A percentile compares a stretch with the other conserved stretches of the same genome.
phyloP scores from a whole-genome alignment of 2,797 vertebrate genomes.

The Melanogrammus aeglefinus region DNA sequence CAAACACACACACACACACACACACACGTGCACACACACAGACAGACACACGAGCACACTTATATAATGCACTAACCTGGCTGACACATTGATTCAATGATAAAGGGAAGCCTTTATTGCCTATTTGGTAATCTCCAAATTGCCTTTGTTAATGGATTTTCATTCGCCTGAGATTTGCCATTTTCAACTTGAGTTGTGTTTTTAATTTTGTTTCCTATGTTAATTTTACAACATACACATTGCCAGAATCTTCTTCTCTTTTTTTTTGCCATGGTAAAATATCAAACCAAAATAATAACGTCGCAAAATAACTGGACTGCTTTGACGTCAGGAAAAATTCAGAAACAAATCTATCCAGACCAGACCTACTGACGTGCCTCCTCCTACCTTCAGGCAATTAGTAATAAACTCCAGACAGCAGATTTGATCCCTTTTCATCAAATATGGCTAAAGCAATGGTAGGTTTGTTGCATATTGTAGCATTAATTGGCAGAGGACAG shows the following conservation, averaged over 20 bases:
- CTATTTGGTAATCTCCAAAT: constrained; percentile 66
- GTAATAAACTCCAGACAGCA: constrained; percentile 70
- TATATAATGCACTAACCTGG: constrained; percentile 43
- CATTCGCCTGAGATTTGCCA: constrained; percentile 65
- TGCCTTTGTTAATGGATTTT: constrained; percentile 71
- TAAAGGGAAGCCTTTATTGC: constrained; percentile 67
- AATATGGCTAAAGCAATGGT: constrained; percentile 47
- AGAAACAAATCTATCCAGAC: constrained; percentile 55
- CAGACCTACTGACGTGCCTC: constrained; percentile 78
- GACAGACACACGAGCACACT: constrained; percentile 24
- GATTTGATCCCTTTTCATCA: constrained; percentile 72
- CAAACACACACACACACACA: constrained; percentile 21
- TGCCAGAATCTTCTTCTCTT: constrained; percentile 39
- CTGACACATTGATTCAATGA: constrained; percentile 45
- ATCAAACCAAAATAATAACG: constrained; percentile 36
- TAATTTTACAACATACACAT: background rate
- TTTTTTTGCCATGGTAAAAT: constrained; percentile 53
- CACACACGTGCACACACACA: constrained; percentile 44
- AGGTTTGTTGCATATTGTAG: constrained; percentile 51
- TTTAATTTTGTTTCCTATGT: constrained; percentile 34
- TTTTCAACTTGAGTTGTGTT: constrained; percentile 63
- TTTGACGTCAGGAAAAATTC: constrained; percentile 22
- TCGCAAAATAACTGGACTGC: constrained; percentile 84
- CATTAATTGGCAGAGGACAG: constrained; percentile 58
- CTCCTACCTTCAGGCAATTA: constrained; percentile 73